Base-by-base conservation (phyloP, 2,888 invertebrate genomes). In the Schizotus pectinicornis region DNA sequence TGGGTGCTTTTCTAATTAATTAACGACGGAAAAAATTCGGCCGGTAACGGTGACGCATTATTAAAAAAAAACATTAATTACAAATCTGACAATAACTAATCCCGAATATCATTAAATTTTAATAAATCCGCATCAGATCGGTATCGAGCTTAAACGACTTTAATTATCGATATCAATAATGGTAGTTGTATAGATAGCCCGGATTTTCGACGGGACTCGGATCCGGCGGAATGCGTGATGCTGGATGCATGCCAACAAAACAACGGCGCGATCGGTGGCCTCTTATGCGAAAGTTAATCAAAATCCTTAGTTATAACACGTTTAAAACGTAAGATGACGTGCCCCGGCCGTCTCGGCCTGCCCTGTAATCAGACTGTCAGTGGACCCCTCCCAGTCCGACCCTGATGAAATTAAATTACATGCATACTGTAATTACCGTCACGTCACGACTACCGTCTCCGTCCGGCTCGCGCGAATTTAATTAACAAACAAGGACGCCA, bases 371-470 rank as follows among this genome's bases (percentile, higher is more conserved):
- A 79, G 74, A 69, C 78, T 79, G 79, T 80, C 80, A 78, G 67
- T 79, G 74, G 72, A 67, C 78, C 71, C 78, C 79, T 67, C 80
- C 80, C 79, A 77, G 72, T 74, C 74, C 78, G 75, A 77, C 78
- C 77, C 78, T 78, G 79, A 75, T 74, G 76, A 80, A 80, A 80
- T 80, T 79, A 79, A 79, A 79, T 80, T 78, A 79, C 77, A 75
- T 72, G 71, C 74, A 69, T 64, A 67, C 72, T 70, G 71, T 70
- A 74, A 74, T 74, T 72, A 67, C 64, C 64, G 63, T 55, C 71
- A 76, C 77, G 75, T 74, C 70, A 60, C 41, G 55, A 54, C 53
- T 54, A 50, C 60, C 59, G 45, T 67, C 65, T 59, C 57, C 62
- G 32, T 69, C 60, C 12, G 9, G 6, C 50, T 37, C 31, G 31